phyloP scores from a whole-genome alignment of 1,140 invertebrate genomes.

The Camponotus pennsylvanicus region DNA sequence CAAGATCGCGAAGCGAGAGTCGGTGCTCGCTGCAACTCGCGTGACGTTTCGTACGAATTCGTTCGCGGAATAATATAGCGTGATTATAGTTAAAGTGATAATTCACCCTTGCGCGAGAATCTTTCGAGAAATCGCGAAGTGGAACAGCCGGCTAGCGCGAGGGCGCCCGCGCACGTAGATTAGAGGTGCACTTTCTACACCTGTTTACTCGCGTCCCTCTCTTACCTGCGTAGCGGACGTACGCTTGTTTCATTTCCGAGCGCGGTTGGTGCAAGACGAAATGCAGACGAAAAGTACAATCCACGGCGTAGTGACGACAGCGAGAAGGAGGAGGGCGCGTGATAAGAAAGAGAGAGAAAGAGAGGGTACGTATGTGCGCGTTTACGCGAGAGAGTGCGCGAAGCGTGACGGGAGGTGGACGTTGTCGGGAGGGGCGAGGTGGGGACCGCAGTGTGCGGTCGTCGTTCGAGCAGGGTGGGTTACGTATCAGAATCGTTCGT shows the following conservation, averaged over 20 bases:
- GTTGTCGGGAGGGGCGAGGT: slow-evolving; percentile 67
- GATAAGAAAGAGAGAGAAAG: not conserved
- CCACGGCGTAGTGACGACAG: not conserved
- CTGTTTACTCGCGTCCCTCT: not conserved
- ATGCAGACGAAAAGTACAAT: not conserved
- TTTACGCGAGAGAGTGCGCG: not conserved
- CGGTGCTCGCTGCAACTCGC: not conserved
- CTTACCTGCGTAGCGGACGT: too few relatives aligned
- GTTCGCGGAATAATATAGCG: not conserved
- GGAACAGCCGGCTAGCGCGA: not conserved
- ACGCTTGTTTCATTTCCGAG: not conserved
- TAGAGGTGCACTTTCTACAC: not conserved
- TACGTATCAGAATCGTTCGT: slow-evolving; percentile 61
- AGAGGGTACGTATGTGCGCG: not conserved
- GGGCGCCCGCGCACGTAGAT: not conserved
- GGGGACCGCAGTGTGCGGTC: slow-evolving; percentile 80
- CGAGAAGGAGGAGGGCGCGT: too few relatives aligned
- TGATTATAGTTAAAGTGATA: too few relatives aligned
- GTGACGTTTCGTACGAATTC: not conserved
- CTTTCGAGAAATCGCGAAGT: not conserved
- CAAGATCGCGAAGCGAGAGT: not conserved
- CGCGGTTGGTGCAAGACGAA: not conserved
- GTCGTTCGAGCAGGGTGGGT: slow-evolving; percentile 76
- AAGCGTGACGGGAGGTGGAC: slow-evolving; percentile 56
- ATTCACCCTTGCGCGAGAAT: not conserved